Evolutionary conservation across 2,797 vertebrate genomes (phyloP).

Genomic region (Nannoperca australis): DNA sequence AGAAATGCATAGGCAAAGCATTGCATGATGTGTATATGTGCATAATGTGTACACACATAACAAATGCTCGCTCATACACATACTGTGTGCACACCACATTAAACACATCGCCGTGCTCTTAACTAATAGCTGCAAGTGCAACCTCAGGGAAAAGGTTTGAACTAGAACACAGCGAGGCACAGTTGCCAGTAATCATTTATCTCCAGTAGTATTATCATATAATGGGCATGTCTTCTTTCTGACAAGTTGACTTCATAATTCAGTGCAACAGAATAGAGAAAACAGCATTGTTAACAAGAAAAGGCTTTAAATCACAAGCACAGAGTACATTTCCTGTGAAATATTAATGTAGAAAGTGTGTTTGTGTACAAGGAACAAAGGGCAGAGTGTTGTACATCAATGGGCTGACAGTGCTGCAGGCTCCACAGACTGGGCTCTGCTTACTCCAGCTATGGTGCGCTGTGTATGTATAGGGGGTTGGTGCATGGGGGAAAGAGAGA

Average conservation of each 20-base stretch:
- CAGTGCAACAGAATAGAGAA: constrained; percentile 81
- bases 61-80: constrained; percentile 57
- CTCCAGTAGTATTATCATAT: constrained; percentile 75
- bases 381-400: constrained; percentile 87
- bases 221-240: constrained; percentile 75
- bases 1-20: constrained; percentile 54
- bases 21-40: constrained; percentile 69
- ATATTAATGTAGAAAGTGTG: constrained; percentile 88
- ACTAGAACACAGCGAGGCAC: constrained; percentile 60
- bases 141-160: constrained; percentile 76
- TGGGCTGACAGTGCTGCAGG: constrained; percentile 81
- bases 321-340: constrained; percentile 85
- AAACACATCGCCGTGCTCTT: constrained; percentile 67
- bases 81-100: constrained; percentile 53
- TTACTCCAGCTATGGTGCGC: constrained; percentile 78
- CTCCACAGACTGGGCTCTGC: constrained; percentile 74
- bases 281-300: constrained; percentile 87
- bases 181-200: constrained; percentile 80
- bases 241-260: constrained; percentile 83
- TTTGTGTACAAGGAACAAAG: constrained; percentile 87
- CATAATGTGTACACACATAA: constrained; percentile 62
- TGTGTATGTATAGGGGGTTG: constrained; percentile 67
- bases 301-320: constrained; percentile 86
- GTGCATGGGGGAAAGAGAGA: constrained; percentile 63
- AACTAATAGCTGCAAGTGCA: constrained; percentile 78